Evolutionary conservation across 1,140 invertebrate genomes (phyloP).

Genomic region (Uloborus diversus): DNA sequence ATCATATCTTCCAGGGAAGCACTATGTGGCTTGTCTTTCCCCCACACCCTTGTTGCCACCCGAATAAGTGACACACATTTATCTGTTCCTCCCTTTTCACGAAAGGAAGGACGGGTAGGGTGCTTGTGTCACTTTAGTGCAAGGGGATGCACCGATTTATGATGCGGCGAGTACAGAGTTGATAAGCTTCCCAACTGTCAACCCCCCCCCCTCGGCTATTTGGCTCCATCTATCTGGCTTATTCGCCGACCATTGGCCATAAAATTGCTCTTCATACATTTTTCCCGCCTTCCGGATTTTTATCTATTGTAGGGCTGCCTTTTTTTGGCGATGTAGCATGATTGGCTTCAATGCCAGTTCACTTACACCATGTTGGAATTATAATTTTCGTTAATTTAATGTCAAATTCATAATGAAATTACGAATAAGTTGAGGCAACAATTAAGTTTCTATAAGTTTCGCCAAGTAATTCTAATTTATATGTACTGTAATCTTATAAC

Average conservation of each 20-base stretch:
- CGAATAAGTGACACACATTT: slow-evolving; percentile 46
- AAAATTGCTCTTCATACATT: slow-evolving; percentile 56
- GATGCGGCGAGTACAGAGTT: slow-evolving; percentile 53
- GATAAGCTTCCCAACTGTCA: slow-evolving; percentile 34
- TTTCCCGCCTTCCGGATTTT: slow-evolving; percentile 51
- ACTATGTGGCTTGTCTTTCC: no score
- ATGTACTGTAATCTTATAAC: no score
- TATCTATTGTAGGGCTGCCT: slow-evolving; percentile 21
- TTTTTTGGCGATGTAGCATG: slow-evolving; percentile 17
- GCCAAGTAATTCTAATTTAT: no score
- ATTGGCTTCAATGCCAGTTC: no score
- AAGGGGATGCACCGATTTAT: slow-evolving; percentile 50
- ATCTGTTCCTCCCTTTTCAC: slow-evolving; percentile 46
- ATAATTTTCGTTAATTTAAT: no score
- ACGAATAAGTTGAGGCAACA: no score
- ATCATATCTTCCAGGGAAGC: no score
- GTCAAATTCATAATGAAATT: no score
- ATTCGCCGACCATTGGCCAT: slow-evolving; percentile 56
- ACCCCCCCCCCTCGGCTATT: slow-evolving; percentile 44
- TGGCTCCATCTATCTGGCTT: slow-evolving; percentile 56
- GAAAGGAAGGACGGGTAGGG: slow-evolving; percentile 5
- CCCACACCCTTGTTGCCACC: slow-evolving; percentile 10
- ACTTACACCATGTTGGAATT: no score
- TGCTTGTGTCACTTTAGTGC: slow-evolving; percentile 36
- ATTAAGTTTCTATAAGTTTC: no score